These are phyloP conservation scores for Cepphus grylle DNA, from an alignment of 2,113 vertebrate genomes.

Conservation along the genomic window DNA sequence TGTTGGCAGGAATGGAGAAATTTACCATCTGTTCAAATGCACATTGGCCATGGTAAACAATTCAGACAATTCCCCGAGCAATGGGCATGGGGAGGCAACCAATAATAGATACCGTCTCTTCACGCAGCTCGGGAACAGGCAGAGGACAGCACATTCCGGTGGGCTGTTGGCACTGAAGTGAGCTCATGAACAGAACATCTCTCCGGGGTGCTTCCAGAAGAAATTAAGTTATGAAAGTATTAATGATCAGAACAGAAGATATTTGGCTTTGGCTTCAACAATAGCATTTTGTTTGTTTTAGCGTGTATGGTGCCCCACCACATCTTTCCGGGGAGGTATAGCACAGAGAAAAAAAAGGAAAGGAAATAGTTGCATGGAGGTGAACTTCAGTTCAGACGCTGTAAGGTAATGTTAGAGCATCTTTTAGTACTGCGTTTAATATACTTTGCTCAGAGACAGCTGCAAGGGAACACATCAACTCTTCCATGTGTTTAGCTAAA, in stretches of 20 bases:
- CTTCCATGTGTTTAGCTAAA: not conserved
- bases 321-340: not conserved
- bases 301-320: not conserved
- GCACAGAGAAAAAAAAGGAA: not conserved
- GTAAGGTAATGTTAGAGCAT: not conserved
- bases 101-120: not conserved
- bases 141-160: not conserved
- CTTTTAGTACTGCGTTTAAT: not conserved
- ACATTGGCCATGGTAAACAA: slow-evolving; percentile 37
- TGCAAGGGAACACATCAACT: not conserved
- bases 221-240: not conserved
- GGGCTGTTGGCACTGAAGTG: not conserved
- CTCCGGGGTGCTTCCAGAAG: not conserved
- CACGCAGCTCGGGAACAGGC: not conserved
- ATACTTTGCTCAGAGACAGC: not conserved
- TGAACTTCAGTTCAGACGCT: not conserved
- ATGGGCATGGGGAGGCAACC: not conserved
- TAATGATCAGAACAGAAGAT: not conserved
- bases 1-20: slow-evolving; percentile 61
- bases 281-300: not conserved
- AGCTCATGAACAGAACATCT: not conserved
- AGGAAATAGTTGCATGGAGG: not conserved
- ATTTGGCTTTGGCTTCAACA: not conserved
- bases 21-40: slow-evolving; percentile 68
- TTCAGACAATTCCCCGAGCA: slow-evolving; percentile 27